Evolutionary conservation across 1,140 invertebrate genomes (phyloP).

Genomic region (Camponotus floridanus): DNA sequence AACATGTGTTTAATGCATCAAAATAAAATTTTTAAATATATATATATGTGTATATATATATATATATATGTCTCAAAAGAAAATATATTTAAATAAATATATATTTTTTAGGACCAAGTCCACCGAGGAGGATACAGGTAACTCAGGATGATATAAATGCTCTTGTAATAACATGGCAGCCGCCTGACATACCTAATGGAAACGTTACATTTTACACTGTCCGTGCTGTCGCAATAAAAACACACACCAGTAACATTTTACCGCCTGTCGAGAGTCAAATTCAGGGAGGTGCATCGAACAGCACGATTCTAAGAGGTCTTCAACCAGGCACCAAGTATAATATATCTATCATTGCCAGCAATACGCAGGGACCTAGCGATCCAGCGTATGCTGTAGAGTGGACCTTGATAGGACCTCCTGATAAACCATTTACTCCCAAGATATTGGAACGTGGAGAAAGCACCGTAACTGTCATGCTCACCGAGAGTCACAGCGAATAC

Average conservation of each 20-base stretch:
- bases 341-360: conserved; percentile 89
- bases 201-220: conserved; percentile 88
- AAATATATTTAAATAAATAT: neutral
- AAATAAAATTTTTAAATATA: conserved; percentile 11
- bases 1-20: neutral
- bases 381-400: conserved; percentile 86
- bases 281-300: conserved; percentile 83
- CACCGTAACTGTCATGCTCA: conserved; percentile 88
- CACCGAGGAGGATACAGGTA: conserved; percentile 75
- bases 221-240: conserved; percentile 77
- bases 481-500: conserved; percentile 89
- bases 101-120: conserved; percentile 78
- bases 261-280: conserved; percentile 81
- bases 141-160: conserved; percentile 64
- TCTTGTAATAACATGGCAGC: conserved; percentile 85
- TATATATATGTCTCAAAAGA: neutral
- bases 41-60: neutral
- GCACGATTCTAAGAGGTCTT: conserved; percentile 87
- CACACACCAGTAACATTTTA: conserved; percentile 74
- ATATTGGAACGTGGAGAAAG: conserved; percentile 87
- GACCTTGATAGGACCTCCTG: conserved; percentile 91
- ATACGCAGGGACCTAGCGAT: conserved; percentile 88
- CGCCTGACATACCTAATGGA: conserved; percentile 88
- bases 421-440: conserved; percentile 89
- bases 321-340: conserved; percentile 91